Evolutionary conservation across 1,140 invertebrate genomes (phyloP), one percentile per base, ranked within the genome.

Genomic region (Drosophila kikkawai): DNA sequence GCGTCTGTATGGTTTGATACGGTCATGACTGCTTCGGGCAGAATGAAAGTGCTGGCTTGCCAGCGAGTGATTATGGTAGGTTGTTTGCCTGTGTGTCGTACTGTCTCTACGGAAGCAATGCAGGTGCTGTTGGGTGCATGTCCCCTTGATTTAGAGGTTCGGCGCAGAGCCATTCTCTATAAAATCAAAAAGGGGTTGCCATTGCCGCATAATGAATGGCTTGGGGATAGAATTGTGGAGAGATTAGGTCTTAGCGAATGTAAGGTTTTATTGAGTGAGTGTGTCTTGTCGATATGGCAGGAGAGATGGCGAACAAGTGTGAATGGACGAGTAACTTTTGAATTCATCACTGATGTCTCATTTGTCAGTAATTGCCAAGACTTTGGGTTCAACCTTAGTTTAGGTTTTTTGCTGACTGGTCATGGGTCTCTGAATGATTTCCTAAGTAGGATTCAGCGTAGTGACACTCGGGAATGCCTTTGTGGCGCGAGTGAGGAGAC

Each of bases 381-480:
- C 57, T 70, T 70, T 47, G 50, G 58, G 13, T 70, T 67, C 6
- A 67, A 67, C 44, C 53, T 69, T 32, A 60, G 56, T 8, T 45
- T 9, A 6, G 42, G 42, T 4, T 45, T 45, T 12, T 7, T 45
- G 42, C 2, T 45, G n/a, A 45, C 17, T 19, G 17, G 42, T 11
- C 42, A 45, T 11, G 17, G 44, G 7, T 51, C 48, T 8, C 48
- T 51, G 3, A 51, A 51, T n/a, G 9, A 13, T 0, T 51, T 51
- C 15, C 11, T 53, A n/a, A 7, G 5, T 36, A 9, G 15, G 9
- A 53, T 26, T 7, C 11, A 61, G 37, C 68, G 56, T n/a, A 51
- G 59, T 26, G 47, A 48, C 11, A 53, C 57, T 36, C 17, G 57
- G 19, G 57, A 61, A 44, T 61, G 66, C 48, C 58, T 4, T 3